phyloP scores from a whole-genome alignment of 2,113 vertebrate genomes.

The Sitta europaea region DNA sequence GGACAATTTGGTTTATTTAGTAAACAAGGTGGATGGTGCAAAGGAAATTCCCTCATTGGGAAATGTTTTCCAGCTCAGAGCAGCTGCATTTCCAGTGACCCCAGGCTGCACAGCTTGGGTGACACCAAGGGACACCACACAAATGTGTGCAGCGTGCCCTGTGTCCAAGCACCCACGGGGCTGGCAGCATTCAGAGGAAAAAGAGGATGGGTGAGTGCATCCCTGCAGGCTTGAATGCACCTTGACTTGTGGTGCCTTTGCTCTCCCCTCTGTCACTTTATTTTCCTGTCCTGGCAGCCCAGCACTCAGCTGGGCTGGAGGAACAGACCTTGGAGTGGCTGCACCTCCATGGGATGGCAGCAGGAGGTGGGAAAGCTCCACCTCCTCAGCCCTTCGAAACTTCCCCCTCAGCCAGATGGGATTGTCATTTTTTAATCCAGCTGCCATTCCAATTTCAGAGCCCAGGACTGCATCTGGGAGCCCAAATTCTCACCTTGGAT shows the following conservation, averaged over 20 bases:
- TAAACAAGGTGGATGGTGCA: not conserved
- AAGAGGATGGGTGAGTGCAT: not conserved
- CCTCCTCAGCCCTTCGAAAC: rapidly evolving
- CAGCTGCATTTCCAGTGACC: not conserved
- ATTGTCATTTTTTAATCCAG: not conserved
- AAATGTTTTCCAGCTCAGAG: not conserved
- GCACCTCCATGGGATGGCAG: not conserved
- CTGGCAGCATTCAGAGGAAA: not conserved
- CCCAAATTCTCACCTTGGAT: not conserved
- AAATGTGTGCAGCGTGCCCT: rapidly evolving
- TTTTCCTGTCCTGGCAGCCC: not conserved
- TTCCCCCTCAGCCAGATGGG: not conserved
- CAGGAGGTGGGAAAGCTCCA: not conserved
- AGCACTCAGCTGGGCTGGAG: not conserved
- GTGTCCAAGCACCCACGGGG: not conserved
- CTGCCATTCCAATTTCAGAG: not conserved
- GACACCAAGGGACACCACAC: not conserved
- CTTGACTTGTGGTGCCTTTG: not conserved
- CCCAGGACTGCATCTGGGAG: not conserved
- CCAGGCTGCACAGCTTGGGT: not conserved
- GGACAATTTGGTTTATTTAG: not conserved
- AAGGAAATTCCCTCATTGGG: not conserved
- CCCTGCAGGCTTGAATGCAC: not conserved
- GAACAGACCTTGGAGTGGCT: not conserved
- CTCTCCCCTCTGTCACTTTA: not conserved